Evolutionary conservation across 2,113 vertebrate genomes (phyloP).

Genomic region (Stictonetta naevosa): DNA sequence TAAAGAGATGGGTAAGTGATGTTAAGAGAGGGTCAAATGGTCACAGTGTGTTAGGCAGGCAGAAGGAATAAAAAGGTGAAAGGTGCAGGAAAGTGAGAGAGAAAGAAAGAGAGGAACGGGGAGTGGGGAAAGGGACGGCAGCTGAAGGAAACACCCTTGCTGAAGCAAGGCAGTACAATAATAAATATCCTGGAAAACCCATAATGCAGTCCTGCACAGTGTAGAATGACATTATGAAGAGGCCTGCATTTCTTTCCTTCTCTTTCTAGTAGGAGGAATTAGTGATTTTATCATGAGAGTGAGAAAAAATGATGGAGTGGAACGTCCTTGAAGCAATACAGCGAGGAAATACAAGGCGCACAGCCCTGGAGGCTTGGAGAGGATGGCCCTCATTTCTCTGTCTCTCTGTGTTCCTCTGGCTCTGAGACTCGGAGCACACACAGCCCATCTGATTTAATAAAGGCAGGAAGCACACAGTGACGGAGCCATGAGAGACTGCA

Average conservation of each 20-base stretch:
- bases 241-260: background rate
- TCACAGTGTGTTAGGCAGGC: background rate
- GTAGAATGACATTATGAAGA: background rate
- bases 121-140: background rate
- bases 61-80: background rate
- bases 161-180: background rate
- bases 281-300: constrained; percentile 12
- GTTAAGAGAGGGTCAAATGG: background rate
- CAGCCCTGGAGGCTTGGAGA: constrained; percentile 1
- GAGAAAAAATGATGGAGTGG: constrained; percentile 32
- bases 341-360: background rate
- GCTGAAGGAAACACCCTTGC: background rate
- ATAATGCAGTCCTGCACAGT: background rate
- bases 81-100: background rate
- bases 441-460: constrained; percentile 64
- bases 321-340: background rate
- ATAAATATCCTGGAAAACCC: background rate
- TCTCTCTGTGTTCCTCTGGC: constrained; percentile 44
- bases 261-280: background rate
- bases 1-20: background rate
- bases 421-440: constrained; percentile 3
- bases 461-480: constrained; percentile 57
- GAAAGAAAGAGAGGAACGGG: background rate
- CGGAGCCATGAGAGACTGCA: constrained; percentile 63
- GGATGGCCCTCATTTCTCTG: constrained; percentile 26